These are phyloP conservation scores for Diadophis punctatus DNA, from an alignment of 2,113 vertebrate species.

Conservation along the genomic window DNA sequence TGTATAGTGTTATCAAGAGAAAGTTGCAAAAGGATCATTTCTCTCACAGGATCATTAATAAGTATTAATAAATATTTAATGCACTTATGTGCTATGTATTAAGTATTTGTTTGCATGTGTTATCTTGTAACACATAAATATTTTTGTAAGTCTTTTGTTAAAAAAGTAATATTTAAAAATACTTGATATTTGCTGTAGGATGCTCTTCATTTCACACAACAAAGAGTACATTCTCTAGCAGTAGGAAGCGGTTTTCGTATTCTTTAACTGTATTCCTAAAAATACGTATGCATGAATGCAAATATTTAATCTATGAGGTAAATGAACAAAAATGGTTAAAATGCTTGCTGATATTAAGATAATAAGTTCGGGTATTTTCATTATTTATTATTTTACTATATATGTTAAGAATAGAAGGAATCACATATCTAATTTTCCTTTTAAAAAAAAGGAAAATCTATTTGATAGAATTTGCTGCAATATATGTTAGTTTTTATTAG, in stretches of 20 bases:
- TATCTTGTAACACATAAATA: neutral
- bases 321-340: neutral
- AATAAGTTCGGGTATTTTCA: neutral
- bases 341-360: neutral
- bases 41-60: constrained; percentile 3
- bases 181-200: neutral
- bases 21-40: neutral
- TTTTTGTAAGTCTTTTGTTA: neutral
- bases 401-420: neutral
- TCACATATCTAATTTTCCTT: neutral
- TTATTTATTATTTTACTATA: neutral
- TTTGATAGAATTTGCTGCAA: neutral
- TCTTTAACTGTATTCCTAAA: neutral
- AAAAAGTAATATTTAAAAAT: neutral
- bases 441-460: neutral
- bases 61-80: neutral
- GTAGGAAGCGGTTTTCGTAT: neutral
- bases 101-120: neutral
- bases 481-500: neutral
- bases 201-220: constrained; percentile 12
- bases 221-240: neutral
- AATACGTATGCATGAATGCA: neutral
- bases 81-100: neutral
- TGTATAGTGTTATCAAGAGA: neutral
- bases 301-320: neutral